Base-by-base conservation (phyloP, 2,113 vertebrate species). In the Scomber scombrus region DNA sequence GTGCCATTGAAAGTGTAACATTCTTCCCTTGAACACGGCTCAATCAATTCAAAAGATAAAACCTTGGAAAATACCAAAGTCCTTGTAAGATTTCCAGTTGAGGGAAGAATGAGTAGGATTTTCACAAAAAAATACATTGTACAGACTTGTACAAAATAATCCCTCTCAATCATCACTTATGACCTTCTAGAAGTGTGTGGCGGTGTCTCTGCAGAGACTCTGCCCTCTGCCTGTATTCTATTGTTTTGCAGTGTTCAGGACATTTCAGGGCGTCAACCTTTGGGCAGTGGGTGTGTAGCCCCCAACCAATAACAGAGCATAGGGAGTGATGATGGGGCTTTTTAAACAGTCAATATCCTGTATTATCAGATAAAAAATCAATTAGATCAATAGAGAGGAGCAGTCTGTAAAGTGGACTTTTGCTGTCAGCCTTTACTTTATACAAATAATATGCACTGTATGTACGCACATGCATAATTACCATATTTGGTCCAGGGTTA, bases 401-500 rank as follows among this genome's bases (percentile, higher is more conserved):
- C 57, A 69, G 51, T 52, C 46, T 81, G 50, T 46, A 49, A 64
- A 66, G 66, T 77, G 19, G 56, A 60, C 45, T 54, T 68, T 70
- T 23, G 52, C 52, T 19, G 34, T 11, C 4, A 73, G 50, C 26
- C 26, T 66, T 49, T 71, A 55, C 60, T 71, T 46, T 64, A 71
- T 56, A 47, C 45, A 86, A 66, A 65, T 74, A 58, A 82, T 50
- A 51, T 79, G 61, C 21, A 75, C 56, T 81, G 29, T 60, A 74
- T 71, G 40, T 70, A 73, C 6, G 46, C 61, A 88, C 60, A 64
- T 0, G 2, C 11, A 46, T 57, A 65, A 71, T 75, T 72, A 11
- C 65, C 60, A 57, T 29, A 69, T 83, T 70, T 85, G 75, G 72
- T 85, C 84, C 67, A 75, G 67, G 74, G 78, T 71, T 19, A 31